These are phyloP conservation scores for Drosophila mauritiana DNA, from an alignment of 1,140 invertebrate genomes.

Conservation along the genomic window DNA sequence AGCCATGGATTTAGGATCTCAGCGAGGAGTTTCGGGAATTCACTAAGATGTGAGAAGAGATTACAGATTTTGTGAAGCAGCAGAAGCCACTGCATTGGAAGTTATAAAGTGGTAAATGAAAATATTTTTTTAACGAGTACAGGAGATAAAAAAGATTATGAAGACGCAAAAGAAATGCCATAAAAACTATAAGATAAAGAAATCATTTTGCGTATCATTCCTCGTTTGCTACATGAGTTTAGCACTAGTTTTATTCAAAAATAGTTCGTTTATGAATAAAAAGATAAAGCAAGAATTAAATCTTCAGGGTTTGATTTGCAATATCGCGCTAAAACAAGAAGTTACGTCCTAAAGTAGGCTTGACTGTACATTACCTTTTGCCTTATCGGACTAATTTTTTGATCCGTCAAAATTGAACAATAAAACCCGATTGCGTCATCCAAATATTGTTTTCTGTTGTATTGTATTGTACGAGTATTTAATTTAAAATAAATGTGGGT, in stretches of 20 bases:
- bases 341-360: background rate
- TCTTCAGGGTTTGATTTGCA: background rate
- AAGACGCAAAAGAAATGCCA: slow-evolving; percentile 3
- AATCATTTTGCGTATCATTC: background rate
- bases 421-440: slow-evolving; percentile 43
- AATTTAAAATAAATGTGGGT: slow-evolving; percentile 44
- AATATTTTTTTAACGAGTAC: background rate
- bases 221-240: background rate
- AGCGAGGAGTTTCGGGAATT: slow-evolving; percentile 2
- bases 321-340: background rate
- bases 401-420: slow-evolving; percentile 25
- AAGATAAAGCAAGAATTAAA: background rate
- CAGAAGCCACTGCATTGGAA: background rate
- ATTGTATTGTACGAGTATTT: slow-evolving; percentile 13
- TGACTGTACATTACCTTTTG: slow-evolving; percentile 9
- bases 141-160: too few relatives aligned
- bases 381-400: slow-evolving; percentile 22
- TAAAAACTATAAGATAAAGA: background rate
- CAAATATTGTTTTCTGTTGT: slow-evolving; percentile 27
- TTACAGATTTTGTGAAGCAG: background rate
- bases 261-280: background rate
- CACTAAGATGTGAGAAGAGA: background rate
- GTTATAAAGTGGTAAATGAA: background rate
- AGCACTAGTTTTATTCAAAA: background rate
- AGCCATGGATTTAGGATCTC: background rate